phyloP scores from a whole-genome alignment of 2,797 vertebrate species.

The Coregonus suidteri region DNA sequence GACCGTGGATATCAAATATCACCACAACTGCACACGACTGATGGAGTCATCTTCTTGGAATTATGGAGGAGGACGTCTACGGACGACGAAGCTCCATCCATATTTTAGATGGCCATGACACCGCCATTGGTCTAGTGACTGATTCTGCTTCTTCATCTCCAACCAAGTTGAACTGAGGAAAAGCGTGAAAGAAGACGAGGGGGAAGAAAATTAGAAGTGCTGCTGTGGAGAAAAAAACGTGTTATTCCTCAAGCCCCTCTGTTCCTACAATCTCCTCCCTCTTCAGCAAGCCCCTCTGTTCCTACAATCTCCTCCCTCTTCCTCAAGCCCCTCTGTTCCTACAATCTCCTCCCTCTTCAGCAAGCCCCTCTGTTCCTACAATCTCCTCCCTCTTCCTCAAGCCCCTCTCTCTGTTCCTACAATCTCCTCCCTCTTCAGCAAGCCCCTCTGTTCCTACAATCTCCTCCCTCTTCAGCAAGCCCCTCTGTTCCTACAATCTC shows the following conservation, averaged over 20 bases:
- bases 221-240: constrained; percentile 68
- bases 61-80: constrained; percentile 27
- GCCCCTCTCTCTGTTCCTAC: too few relatives aligned
- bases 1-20: constrained; percentile 21
- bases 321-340: too few relatives aligned
- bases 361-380: too few relatives aligned
- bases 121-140: constrained; percentile 36
- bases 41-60: constrained; percentile 10
- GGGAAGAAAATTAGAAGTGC: constrained; percentile 69
- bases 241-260: constrained; percentile 78
- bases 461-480: too few relatives aligned
- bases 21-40: neutral
- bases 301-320: too few relatives aligned
- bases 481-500: too few relatives aligned
- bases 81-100: constrained; percentile 30
- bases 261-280: too few relatives aligned
- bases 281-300: too few relatives aligned
- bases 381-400: too few relatives aligned
- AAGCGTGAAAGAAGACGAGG: constrained; percentile 69
- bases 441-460: too few relatives aligned
- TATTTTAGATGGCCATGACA: constrained; percentile 36
- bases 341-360: too few relatives aligned
- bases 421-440: too few relatives aligned
- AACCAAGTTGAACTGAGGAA: constrained; percentile 75
- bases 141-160: constrained; percentile 62